phyloP scores from a whole-genome alignment of 2,888 invertebrate species.

The Aphodius sticticus region DNA sequence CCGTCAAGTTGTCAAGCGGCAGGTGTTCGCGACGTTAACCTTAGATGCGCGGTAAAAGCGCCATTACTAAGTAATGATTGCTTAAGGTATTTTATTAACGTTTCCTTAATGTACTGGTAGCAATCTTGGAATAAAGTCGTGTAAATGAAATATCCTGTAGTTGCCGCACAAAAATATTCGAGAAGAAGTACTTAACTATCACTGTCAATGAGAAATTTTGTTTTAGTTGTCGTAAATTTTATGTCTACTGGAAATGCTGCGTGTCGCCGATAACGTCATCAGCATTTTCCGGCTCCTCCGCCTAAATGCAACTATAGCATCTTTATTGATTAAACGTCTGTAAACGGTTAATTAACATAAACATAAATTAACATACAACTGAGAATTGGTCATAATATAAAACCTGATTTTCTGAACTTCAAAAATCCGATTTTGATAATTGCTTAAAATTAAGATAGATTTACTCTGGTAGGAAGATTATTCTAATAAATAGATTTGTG shows the following conservation, averaged over 20 bases:
- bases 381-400: too few relatives aligned
- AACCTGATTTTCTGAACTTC: too few relatives aligned
- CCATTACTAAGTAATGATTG: conserved; percentile 57
- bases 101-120: conserved; percentile 51
- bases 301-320: neutral
- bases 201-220: neutral
- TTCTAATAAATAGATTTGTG: too few relatives aligned
- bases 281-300: neutral
- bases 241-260: neutral
- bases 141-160: neutral
- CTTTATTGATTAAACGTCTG: neutral
- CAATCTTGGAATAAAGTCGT: conserved; percentile 14
- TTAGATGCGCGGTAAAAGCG: conserved; percentile 55
- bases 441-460: too few relatives aligned
- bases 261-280: neutral
- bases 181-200: neutral
- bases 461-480: too few relatives aligned
- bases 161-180: neutral
- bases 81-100: conserved; percentile 54
- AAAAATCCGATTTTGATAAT: too few relatives aligned
- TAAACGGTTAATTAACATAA: neutral
- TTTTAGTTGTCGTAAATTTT: neutral
- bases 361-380: too few relatives aligned
- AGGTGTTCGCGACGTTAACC: conserved; percentile 50
- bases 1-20: conserved; percentile 44